These are phyloP conservation scores for Oligia latruncula DNA, from an alignment of 2,888 invertebrate species.

Conservation along the genomic window DNA sequence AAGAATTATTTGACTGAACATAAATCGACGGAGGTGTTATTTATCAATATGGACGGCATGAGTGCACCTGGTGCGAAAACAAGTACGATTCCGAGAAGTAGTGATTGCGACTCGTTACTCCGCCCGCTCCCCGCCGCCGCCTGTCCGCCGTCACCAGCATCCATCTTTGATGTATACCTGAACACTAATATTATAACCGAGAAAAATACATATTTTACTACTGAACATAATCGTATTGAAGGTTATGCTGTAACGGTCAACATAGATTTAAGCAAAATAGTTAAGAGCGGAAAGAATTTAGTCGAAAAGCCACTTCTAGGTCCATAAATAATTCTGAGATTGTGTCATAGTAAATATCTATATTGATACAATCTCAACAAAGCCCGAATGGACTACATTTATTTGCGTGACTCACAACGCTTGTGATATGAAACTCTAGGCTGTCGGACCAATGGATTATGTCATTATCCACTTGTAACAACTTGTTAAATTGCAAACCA, in stretches of 20 bases:
- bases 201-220: constrained; percentile 32
- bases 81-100: constrained; percentile 81
- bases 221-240: constrained; percentile 23
- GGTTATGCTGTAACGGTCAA: constrained; percentile 13
- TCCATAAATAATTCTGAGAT: constrained; percentile 44
- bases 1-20: constrained; percentile 60
- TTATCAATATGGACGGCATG: constrained; percentile 72
- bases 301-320: not conserved
- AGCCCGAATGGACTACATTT: constrained; percentile 70
- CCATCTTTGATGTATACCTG: constrained; percentile 54
- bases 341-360: constrained; percentile 49
- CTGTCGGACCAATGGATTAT: constrained; percentile 78
- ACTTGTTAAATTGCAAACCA: constrained; percentile 76
- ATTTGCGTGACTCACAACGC: constrained; percentile 79
- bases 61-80: constrained; percentile 82
- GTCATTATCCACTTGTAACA: constrained; percentile 82
- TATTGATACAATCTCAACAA: constrained; percentile 64
- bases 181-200: constrained; percentile 34
- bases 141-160: constrained; percentile 54
- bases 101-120: constrained; percentile 78
- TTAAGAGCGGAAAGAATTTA: constrained; percentile 24
- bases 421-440: constrained; percentile 77
- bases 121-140: constrained; percentile 55
- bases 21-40: constrained; percentile 61
- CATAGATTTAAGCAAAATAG: constrained; percentile 12